phyloP scores from a whole-genome alignment of 2,888 invertebrate species.

The Scaptomyza flava region DNA sequence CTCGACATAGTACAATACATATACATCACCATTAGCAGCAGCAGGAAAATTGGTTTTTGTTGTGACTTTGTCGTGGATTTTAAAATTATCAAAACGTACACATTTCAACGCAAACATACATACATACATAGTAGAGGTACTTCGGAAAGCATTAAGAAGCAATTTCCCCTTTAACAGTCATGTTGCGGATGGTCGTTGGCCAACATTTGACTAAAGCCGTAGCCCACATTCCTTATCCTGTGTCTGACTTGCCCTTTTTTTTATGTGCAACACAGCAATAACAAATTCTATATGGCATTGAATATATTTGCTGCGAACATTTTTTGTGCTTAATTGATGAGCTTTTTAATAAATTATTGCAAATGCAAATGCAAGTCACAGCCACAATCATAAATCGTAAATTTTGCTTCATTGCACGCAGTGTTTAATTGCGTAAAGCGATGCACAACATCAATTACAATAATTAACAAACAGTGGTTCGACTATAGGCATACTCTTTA shows the following conservation, averaged over 20 bases:
- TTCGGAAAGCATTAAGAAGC: slow-evolving; percentile 46
- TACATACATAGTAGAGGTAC: too few relatives aligned
- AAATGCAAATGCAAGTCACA: slow-evolving; percentile 56
- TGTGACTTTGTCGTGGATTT: slow-evolving; percentile 38
- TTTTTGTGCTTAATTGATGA: slow-evolving; percentile 63
- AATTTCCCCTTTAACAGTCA: slow-evolving; percentile 57
- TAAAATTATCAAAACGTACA: slow-evolving; percentile 40
- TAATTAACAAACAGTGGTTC: background rate
- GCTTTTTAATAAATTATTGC: slow-evolving; percentile 62
- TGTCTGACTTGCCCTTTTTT: slow-evolving; percentile 32
- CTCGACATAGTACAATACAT: slow-evolving; percentile 4
- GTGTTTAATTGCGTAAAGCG: slow-evolving; percentile 30
- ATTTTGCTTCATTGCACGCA: slow-evolving; percentile 12
- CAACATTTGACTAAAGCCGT: slow-evolving; percentile 18
- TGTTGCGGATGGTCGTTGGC: slow-evolving; percentile 42
- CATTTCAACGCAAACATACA: slow-evolving; percentile 2
- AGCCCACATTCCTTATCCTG: background rate
- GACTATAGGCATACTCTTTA: background rate
- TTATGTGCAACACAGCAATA: slow-evolving; percentile 5
- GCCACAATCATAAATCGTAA: slow-evolving; percentile 52
- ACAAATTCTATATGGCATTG: slow-evolving; percentile 31
- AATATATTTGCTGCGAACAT: slow-evolving; percentile 33
- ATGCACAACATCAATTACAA: slow-evolving; percentile 24
- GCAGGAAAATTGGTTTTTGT: slow-evolving; percentile 20
- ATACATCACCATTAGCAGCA: slow-evolving; percentile 12